A percentile compares a stretch with the other conserved stretches of the same genome.
Conservation (phyloP, 2,888 invertebrate species). For the Andrena trimmerana region DNA sequence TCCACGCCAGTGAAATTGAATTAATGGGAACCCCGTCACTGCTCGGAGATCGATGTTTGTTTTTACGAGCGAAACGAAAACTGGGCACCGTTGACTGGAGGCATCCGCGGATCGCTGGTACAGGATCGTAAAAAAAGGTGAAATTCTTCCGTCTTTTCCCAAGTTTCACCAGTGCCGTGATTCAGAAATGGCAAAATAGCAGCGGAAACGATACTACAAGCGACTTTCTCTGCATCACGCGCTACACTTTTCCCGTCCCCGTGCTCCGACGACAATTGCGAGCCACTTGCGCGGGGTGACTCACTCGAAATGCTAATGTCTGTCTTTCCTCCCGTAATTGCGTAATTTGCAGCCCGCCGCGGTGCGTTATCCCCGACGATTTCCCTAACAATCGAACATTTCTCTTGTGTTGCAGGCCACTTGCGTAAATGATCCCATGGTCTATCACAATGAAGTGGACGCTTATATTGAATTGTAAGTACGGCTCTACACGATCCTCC, state of each 20-base stretch:
- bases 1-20: not conserved
- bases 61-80: not conserved
- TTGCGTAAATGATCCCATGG: slow-evolving; percentile 79
- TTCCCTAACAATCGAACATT: slow-evolving; percentile 16
- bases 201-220: slow-evolving; percentile 58
- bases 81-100: slow-evolving; percentile 11
- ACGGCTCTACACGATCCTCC: not conserved
- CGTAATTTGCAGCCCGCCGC: not conserved
- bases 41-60: not conserved
- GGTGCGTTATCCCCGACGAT: too few relatives aligned
- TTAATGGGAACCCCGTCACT: not conserved
- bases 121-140: slow-evolving; percentile 42
- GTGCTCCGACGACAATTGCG: slow-evolving; percentile 34
- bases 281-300: slow-evolving; percentile 15
- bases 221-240: slow-evolving; percentile 68
- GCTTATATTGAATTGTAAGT: slow-evolving; percentile 75
- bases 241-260: slow-evolving; percentile 49
- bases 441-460: slow-evolving; percentile 79
- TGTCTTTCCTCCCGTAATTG: slow-evolving; percentile 16
- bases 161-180: slow-evolving; percentile 61
- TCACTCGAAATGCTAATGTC: not conserved
- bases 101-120: slow-evolving; percentile 22
- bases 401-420: slow-evolving; percentile 69
- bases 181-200: slow-evolving; percentile 67
- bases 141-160: slow-evolving; percentile 59